Evolutionary conservation across 2,888 invertebrate genomes (phyloP), one percentile per base, ranked within the genome.

Genomic region (Heliconius ismenius): DNA sequence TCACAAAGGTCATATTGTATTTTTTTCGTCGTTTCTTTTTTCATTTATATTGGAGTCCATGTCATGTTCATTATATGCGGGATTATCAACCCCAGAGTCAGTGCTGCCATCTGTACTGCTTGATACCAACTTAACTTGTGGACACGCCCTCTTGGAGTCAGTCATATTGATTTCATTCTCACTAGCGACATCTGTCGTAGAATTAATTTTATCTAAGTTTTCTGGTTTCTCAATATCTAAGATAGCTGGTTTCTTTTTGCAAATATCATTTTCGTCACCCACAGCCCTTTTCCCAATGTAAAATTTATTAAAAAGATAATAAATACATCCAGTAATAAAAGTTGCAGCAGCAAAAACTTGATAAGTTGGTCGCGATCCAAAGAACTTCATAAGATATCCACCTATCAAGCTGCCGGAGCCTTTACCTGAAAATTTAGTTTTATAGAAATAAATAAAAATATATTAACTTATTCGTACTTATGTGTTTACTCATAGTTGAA

Each of bases 331-430:
- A 10, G 96, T 96, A 32, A 96, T 84, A 28, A 96, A 90, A 0
- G 96, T 95, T 1, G 95, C 93, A 1, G 94, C 93, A 0, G 97
- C 91, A 85, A 97, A 97, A 81, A 96, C 95, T 86, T 96, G 96
- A 85, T 97, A 97, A 0, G 97, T 97, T 1, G 95, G 94, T 75
- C 97, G 92, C 9, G 96, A 96, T 13, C 97, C 97, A 82, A 96
- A 95, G 80, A 94, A 95, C 85, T 96, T 96, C 95, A 97, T 97
- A 75, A 97, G 88, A 86, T 96, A 97, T 18, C 97, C 97, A 21
- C 97, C 97, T 74, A 96, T 95, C 76, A 97, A 89, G 87, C 97
- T 97, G 67, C 97, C 97, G 10, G 96, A 92, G 58, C 97, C 97
- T 88, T 96, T 96, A 74, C 97, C 97, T 97, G 88, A 21, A 91